These are phyloP conservation scores for Engraulis encrasicolus DNA, from an alignment of 2,113 vertebrate genomes.

Conservation along the genomic window DNA sequence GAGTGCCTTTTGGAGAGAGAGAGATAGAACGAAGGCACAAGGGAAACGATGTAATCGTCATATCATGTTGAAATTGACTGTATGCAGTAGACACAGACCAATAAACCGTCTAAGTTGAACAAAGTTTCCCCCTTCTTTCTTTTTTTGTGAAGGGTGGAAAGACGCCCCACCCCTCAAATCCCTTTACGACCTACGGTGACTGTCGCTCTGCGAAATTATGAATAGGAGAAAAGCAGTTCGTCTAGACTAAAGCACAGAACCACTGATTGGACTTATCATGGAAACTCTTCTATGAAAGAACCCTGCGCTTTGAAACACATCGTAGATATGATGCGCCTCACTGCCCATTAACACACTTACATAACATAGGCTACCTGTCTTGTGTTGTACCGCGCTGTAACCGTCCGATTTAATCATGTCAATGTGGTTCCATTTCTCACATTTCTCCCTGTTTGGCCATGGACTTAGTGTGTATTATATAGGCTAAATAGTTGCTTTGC, in stretches of 20 bases:
- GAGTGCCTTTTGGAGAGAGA: constrained; percentile 56
- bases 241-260: neutral
- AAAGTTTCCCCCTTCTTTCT: constrained; percentile 62
- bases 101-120: constrained; percentile 51
- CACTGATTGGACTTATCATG: neutral
- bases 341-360: neutral
- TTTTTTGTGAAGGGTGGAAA: constrained; percentile 57
- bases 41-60: constrained; percentile 31
- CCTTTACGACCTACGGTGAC: constrained; percentile 57
- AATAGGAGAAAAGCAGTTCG: constrained; percentile 45
- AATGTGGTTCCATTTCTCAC: neutral
- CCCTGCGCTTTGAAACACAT: neutral
- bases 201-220: constrained; percentile 63
- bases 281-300: neutral
- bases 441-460: neutral
- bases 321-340: neutral
- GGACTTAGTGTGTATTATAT: neutral
- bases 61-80: constrained; percentile 20
- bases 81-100: neutral
- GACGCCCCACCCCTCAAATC: constrained; percentile 77
- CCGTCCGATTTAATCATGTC: neutral
- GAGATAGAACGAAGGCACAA: neutral
- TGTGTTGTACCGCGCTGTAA: neutral
- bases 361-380: constrained; percentile 15
- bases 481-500: neutral